These are phyloP conservation scores for Pharmacophagus antenor DNA, from an alignment of 2,888 invertebrate species.

Conservation along the genomic window DNA sequence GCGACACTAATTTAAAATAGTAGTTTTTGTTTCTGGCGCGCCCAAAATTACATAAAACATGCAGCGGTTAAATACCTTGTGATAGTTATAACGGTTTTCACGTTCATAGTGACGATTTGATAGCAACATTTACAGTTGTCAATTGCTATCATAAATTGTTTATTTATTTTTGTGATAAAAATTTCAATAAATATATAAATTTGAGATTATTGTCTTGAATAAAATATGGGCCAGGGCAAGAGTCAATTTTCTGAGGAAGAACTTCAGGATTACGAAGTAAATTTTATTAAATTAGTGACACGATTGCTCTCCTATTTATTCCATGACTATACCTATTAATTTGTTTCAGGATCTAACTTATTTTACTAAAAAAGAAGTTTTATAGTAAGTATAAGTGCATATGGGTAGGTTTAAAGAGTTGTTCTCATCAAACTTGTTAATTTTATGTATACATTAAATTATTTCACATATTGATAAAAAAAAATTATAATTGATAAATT, in stretches of 20 bases:
- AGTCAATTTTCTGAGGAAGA: slow-evolving; percentile 94
- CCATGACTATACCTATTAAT: slow-evolving; percentile 9
- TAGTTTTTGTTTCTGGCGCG: no score
- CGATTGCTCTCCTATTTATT: not conserved
- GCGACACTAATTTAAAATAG: no score
- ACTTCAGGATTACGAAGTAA: slow-evolving; percentile 93
- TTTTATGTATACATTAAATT: no score
- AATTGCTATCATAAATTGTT: not conserved
- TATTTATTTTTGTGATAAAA: slow-evolving; percentile 1
- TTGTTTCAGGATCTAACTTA: slow-evolving; percentile 92
- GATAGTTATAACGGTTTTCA: not conserved
- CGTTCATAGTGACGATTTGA: not conserved
- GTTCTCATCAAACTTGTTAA: no score
- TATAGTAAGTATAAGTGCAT: slow-evolving; percentile 88
- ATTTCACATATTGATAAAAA: no score
- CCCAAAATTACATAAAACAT: no score
- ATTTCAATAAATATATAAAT: not conserved
- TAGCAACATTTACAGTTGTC: not conserved
- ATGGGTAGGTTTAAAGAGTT: no score
- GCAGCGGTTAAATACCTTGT: no score
- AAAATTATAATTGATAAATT: no score
- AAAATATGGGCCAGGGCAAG: slow-evolving; percentile 88
- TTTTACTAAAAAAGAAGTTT: slow-evolving; percentile 95
- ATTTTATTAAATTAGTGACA: slow-evolving; percentile 3
- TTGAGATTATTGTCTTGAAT: not conserved